Evolutionary conservation across 2,888 invertebrate species (phyloP).

Genomic region (Teinopalpus imperialis): DNA sequence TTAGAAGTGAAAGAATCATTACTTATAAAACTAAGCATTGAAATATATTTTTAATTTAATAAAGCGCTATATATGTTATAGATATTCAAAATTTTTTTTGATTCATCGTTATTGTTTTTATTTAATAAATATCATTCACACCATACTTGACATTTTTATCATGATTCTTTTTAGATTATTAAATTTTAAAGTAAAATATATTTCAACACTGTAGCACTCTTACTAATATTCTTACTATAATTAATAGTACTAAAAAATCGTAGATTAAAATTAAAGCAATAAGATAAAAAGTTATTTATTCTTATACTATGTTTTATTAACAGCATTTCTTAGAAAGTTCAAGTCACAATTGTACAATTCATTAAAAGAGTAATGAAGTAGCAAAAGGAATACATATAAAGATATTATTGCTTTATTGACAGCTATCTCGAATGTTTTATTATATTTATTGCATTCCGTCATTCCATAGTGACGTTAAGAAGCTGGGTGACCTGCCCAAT

Average conservation of each 20-base stretch:
- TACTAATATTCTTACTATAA: too few relatives aligned
- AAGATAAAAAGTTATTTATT: slow-evolving; percentile 37
- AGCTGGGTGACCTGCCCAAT: slow-evolving; percentile 43
- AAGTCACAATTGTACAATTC: slow-evolving; percentile 15
- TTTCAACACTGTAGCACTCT: slow-evolving; percentile 64
- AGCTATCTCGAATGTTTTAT: slow-evolving; percentile 39
- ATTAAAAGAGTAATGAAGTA: not conserved
- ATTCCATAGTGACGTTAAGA: slow-evolving; percentile 15
- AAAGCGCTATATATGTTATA: too few relatives aligned
- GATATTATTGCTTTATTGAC: slow-evolving; percentile 32
- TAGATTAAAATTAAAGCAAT: slow-evolving; percentile 64
- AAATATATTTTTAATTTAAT: slow-evolving; percentile 48
- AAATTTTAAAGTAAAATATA: slow-evolving; percentile 43
- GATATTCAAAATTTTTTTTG: too few relatives aligned
- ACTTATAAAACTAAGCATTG: slow-evolving; percentile 46
- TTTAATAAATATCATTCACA: too few relatives aligned
- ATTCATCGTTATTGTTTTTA: too few relatives aligned
- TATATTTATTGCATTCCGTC: slow-evolving; percentile 44
- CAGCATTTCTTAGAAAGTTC: slow-evolving; percentile 33
- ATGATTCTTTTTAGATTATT: too few relatives aligned
- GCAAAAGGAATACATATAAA: not conserved
- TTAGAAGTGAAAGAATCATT: slow-evolving; percentile 62
- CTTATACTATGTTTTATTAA: slow-evolving; percentile 39
- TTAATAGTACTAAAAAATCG: slow-evolving; percentile 43
- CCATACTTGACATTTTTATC: too few relatives aligned